A percentile compares a stretch with the other conserved stretches of the same genome.
These are phyloP conservation scores for Cyrtodaria siliqua DNA, from an alignment of 2,888 invertebrate genomes.

Conservation along the genomic window DNA sequence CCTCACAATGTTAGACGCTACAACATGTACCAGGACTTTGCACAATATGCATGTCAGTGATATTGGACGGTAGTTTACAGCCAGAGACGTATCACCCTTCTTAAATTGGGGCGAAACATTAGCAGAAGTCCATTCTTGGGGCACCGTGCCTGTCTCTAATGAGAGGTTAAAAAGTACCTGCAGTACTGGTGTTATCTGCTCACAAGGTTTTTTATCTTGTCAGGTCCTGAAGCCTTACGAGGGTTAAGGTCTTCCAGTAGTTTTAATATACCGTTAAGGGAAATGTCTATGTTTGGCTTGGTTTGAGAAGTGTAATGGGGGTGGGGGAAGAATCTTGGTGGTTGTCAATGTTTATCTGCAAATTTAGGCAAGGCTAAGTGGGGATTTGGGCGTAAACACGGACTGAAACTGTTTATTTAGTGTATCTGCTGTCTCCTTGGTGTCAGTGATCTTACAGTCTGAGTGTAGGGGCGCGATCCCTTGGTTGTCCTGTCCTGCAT, in stretches of 20 bases:
- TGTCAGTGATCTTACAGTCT: too few species aligned
- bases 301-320: too few species aligned
- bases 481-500: too few species aligned
- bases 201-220: background rate
- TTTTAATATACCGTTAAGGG: too few species aligned
- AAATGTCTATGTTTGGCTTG: too few species aligned
- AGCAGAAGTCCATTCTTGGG: conserved; percentile 7
- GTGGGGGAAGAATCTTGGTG: too few species aligned
- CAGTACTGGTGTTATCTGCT: conserved; percentile 17
- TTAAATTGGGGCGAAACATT: conserved; percentile 14
- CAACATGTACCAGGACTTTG: conserved; percentile 9
- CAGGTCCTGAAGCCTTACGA: conserved; percentile 12
- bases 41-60: conserved; percentile 13
- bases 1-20: conserved; percentile 1
- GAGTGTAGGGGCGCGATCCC: too few species aligned
- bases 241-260: conserved; percentile 3
- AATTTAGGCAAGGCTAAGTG: too few species aligned
- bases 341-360: too few species aligned
- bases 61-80: conserved; percentile 19
- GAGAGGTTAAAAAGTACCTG: conserved; percentile 7
- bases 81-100: conserved; percentile 2
- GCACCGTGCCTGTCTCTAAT: background rate
- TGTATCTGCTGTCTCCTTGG: too few species aligned
- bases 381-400: too few species aligned
- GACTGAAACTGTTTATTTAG: too few species aligned